phyloP scores from a whole-genome alignment of 2,113 vertebrate genomes.

The Alligator sinensis region DNA sequence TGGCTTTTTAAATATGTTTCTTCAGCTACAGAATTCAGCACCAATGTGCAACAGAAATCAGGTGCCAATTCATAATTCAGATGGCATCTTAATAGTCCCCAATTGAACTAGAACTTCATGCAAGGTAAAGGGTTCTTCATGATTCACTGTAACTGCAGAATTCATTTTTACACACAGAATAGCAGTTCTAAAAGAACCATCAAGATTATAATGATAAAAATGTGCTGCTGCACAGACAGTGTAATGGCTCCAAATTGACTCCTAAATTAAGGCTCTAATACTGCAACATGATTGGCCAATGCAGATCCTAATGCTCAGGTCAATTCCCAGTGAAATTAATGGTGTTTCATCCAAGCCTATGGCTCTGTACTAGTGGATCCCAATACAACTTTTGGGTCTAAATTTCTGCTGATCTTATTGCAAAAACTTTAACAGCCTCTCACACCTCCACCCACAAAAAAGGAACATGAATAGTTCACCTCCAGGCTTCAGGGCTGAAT shows the following conservation, averaged over 20 bases:
- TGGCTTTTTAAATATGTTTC: not conserved
- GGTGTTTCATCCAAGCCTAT: not conserved
- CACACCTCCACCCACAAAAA: not conserved
- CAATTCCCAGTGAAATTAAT: conserved; percentile 16
- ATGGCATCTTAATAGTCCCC: not conserved
- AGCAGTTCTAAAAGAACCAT: not conserved
- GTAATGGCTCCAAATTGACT: not conserved
- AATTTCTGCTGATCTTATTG: rapidly evolving
- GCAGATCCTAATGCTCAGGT: not conserved
- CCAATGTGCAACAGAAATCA: not conserved
- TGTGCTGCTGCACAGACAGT: not conserved
- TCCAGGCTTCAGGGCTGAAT: not conserved
- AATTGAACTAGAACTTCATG: not conserved
- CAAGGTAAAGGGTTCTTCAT: not conserved
- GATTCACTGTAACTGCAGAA: too few species aligned
- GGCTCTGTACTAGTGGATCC: not conserved
- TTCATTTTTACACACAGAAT: not conserved
- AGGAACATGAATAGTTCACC: not conserved
- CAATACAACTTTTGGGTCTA: rapidly evolving
- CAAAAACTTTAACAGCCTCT: not conserved
- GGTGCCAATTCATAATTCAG: not conserved
- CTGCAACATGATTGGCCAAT: not conserved
- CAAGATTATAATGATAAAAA: not conserved
- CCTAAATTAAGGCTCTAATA: not conserved
- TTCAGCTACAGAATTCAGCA: not conserved